Evolutionary conservation across 1,140 invertebrate genomes (phyloP).

Genomic region (Scaptomyza hsui): DNA sequence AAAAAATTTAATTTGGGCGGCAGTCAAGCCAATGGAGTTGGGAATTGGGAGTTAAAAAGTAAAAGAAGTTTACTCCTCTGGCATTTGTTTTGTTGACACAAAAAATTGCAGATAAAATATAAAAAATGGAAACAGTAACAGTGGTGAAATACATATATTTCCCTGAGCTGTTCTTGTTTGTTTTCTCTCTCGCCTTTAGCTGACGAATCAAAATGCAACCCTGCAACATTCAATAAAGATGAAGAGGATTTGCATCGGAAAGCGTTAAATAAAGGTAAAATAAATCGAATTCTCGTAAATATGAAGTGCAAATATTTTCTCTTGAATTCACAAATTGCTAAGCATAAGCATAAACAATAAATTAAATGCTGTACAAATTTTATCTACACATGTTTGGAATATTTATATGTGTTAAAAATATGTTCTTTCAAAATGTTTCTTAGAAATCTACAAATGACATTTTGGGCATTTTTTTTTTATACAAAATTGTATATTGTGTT

Average conservation of each 20-base stretch:
- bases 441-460: no score
- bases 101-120: constrained; percentile 1
- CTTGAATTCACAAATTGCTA: not conserved
- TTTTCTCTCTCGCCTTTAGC: constrained; percentile 7
- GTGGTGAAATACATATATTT: not conserved
- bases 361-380: no score
- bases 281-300: not conserved
- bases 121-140: not conserved
- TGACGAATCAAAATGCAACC: constrained; percentile 27
- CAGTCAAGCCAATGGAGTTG: constrained; percentile 1
- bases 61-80: not conserved
- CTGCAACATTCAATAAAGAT: constrained; percentile 16
- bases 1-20: constrained; percentile 13
- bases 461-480: no score
- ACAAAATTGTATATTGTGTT: no score
- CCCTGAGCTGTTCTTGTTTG: not conserved
- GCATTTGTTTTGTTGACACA: not conserved
- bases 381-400: no score
- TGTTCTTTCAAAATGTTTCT: no score
- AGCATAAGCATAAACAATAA: not conserved
- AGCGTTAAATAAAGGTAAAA: constrained; percentile 8
- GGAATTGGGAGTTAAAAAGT: not conserved
- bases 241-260: not conserved
- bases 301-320: not conserved
- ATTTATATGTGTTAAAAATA: no score